phyloP scores from a whole-genome alignment of 2,113 vertebrate genomes.

The Corvus moneduloides region DNA sequence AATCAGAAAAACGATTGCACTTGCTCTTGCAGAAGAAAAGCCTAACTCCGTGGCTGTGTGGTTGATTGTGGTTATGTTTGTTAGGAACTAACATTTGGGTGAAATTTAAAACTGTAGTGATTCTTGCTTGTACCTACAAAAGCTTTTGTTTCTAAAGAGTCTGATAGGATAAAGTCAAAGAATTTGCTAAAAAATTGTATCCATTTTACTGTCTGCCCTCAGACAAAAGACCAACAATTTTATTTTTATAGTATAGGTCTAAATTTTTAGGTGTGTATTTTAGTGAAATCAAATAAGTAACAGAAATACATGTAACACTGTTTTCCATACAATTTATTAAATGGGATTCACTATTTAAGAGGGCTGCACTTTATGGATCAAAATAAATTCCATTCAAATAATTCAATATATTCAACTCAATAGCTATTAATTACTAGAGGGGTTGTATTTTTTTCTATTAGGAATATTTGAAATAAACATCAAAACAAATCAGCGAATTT shows the following conservation, averaged over 20 bases:
- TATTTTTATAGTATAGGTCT: neutral
- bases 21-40: neutral
- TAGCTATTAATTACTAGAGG: neutral
- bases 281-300: neutral
- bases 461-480: neutral
- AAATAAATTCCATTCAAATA: neutral
- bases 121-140: neutral
- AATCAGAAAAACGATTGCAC: neutral
- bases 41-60: neutral
- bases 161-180: neutral
- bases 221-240: neutral
- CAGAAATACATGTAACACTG: neutral
- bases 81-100: neutral
- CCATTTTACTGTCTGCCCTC: neutral
- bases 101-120: neutral
- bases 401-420: neutral
- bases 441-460: rapidly evolving
- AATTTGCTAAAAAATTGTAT: neutral
- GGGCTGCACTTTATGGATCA: rapidly evolving
- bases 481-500: neutral
- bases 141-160: neutral
- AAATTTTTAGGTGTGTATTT: neutral
- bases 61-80: neutral
- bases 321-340: neutral
- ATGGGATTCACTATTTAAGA: neutral